Evolutionary conservation across 2,113 vertebrate species (phyloP).

Genomic region (Loxodonta africana): DNA sequence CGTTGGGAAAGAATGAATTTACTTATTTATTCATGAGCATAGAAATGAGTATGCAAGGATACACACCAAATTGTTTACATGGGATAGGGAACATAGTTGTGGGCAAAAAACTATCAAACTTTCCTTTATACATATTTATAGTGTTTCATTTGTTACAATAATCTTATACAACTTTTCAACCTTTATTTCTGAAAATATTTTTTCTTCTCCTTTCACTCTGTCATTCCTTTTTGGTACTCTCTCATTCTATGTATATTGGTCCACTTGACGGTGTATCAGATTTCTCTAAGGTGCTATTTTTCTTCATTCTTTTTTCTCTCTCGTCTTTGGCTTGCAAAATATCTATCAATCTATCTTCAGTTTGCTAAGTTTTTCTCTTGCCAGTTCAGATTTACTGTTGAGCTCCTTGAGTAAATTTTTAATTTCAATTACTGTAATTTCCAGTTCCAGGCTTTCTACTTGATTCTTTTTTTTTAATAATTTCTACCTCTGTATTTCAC

Average conservation of each 20-base stretch:
- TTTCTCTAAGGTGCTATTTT: not conserved
- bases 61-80: not conserved
- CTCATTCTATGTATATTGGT: not conserved
- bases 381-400: no score
- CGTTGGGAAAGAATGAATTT: no score
- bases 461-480: not conserved
- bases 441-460: not conserved
- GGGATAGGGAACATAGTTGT: not conserved
- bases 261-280: accelerated
- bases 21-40: no score
- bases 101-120: not conserved
- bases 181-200: not conserved
- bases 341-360: no score
- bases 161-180: not conserved
- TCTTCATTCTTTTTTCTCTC: not conserved
- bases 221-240: not conserved
- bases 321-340: not conserved
- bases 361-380: no score
- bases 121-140: not conserved
- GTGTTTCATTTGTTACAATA: not conserved
- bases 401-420: not conserved
- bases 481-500: not conserved
- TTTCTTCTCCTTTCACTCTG: not conserved
- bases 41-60: no score
- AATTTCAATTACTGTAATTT: not conserved